Evolutionary conservation across 1,140 invertebrate genomes (phyloP), one percentile per base, ranked within the genome.

Genomic region (Saccostrea echinata): DNA sequence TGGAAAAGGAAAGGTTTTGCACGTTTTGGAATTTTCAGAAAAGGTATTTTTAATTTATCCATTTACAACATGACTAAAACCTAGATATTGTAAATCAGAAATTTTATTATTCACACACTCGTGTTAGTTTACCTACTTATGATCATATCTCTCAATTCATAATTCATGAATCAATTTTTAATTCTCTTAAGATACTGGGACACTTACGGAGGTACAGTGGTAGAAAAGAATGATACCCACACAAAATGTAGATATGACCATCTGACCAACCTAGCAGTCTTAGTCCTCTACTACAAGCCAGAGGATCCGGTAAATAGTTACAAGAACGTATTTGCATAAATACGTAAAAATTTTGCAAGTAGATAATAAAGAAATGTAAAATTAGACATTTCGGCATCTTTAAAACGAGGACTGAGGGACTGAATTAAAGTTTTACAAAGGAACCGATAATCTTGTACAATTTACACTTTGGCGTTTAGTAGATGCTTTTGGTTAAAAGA

Each of bases 171-270:
- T 43, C 43, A 43, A 43, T 2, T 43, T 43, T 43, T 43, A 43
- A 4, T 11, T 8, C 24, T 33, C 16, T 80, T 16, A n/a, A 90
- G 88, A 3, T 30, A 11, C 12, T 94, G 93, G 93, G 91, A 91
- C 13, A 88, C 85, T 9, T 43, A 88, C 3, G 93, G 92, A 9
- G 93, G 93, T 30, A 84, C 52, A 16, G 30, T 92, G 30, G 53
- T 90, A 24, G 76, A 51, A 2, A 88, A 89, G 87, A 93, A 94
- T 82, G 24, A 61, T 1, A 94, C 94, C 21, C 95, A 95, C n/a
- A 96, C 99, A 24, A 98, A 98, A 93, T 99, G 98, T 93, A 98
- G 97, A 2, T 99, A 98, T 94, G 97, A 97, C 90, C 97, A 98
- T 94, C 95, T 99, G 0, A 98, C 98, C 1, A 98, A 97, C 1